Conservation (phyloP, 2,888 invertebrate genomes). For the Lamproptera curius region DNA sequence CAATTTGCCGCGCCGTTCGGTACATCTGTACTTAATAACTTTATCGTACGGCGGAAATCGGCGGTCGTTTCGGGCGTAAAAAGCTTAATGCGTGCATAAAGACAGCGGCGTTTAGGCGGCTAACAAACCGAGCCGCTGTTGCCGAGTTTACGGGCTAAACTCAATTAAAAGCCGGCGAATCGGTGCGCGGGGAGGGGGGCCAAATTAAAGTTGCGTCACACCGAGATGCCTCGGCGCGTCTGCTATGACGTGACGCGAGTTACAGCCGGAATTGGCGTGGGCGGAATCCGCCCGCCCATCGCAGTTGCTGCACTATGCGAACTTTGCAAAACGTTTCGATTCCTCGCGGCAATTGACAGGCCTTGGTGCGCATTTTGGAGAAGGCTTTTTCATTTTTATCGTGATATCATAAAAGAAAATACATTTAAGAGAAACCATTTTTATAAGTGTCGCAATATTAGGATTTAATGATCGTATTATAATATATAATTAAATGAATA, state of each 20-base stretch:
- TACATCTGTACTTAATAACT: constrained; percentile 65
- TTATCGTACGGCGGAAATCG: constrained; percentile 47
- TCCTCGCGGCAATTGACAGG: too few relatives aligned
- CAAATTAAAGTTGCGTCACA: constrained; percentile 66
- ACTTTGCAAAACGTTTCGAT: too few relatives aligned
- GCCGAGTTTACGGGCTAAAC: constrained; percentile 52
- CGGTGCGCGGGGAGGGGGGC: constrained; percentile 49
- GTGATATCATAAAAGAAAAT: too few relatives aligned
- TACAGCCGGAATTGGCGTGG: constrained; percentile 34
- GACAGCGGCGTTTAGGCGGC: constrained; percentile 46
- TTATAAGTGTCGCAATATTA: too few relatives aligned
- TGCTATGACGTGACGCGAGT: constrained; percentile 35
- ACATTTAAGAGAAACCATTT: too few relatives aligned
- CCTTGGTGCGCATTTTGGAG: too few relatives aligned
- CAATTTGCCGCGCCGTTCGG: constrained; percentile 57
- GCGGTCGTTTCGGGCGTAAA: constrained; percentile 35
- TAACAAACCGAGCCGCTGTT: constrained; percentile 54
- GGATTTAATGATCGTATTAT: too few relatives aligned
- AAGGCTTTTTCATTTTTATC: too few relatives aligned
- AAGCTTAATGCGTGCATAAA: constrained; percentile 46
- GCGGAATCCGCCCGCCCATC: background rate
- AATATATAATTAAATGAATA: too few relatives aligned
- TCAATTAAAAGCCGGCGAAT: constrained; percentile 69
- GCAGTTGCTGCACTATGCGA: background rate
- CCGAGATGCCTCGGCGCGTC: constrained; percentile 35